A percentile compares a stretch with the other conserved stretches of the same genome.
Conservation (phyloP, 2,888 invertebrate species). For the Ethmia dodecea region DNA sequence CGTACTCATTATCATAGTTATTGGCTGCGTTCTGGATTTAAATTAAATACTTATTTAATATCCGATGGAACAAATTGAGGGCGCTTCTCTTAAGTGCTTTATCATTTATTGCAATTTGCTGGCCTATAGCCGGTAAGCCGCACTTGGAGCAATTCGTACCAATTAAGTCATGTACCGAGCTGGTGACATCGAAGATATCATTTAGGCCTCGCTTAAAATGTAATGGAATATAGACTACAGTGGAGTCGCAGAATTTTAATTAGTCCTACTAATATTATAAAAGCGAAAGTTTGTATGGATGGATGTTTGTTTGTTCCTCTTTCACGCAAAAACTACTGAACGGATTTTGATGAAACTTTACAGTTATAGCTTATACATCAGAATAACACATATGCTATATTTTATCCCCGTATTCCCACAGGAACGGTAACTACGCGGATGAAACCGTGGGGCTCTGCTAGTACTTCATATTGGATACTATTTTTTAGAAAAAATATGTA, state of each 20-base stretch:
- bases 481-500: too few relatives aligned
- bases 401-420: too few relatives aligned
- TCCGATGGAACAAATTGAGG: too few relatives aligned
- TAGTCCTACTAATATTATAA: neutral
- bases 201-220: slow-evolving; percentile 43
- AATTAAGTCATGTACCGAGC: slow-evolving; percentile 39
- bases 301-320: neutral
- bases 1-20: slow-evolving; percentile 13
- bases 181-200: slow-evolving; percentile 49
- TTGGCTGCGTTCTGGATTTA: slow-evolving; percentile 4
- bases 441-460: too few relatives aligned
- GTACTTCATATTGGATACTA: too few relatives aligned
- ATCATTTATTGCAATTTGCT: slow-evolving; percentile 41
- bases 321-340: too few relatives aligned
- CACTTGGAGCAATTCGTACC: slow-evolving; percentile 44
- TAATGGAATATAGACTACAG: slow-evolving; percentile 20
- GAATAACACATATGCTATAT: too few relatives aligned
- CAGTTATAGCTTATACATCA: too few relatives aligned
- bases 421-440: too few relatives aligned
- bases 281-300: neutral
- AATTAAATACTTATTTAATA: slow-evolving; percentile 12
- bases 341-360: too few relatives aligned
- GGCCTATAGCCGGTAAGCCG: slow-evolving; percentile 39
- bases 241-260: slow-evolving; percentile 1
- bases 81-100: slow-evolving; percentile 26